A percentile compares a stretch with the other conserved stretches of the same genome.
phyloP scores from a whole-genome alignment of 2,113 vertebrate genomes.

The Microcebus lehilahytsara region DNA sequence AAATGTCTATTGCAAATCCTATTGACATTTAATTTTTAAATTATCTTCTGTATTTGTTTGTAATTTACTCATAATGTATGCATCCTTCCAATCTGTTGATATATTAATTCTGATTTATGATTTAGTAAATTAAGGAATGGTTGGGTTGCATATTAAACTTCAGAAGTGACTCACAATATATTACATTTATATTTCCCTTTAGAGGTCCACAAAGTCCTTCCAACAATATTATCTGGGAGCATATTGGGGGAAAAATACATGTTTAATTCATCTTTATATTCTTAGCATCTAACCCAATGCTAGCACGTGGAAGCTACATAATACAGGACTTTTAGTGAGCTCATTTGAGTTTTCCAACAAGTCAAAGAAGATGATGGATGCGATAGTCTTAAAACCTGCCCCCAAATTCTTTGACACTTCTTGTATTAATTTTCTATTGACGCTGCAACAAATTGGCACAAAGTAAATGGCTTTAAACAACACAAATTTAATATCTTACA shows the following conservation, averaged over 20 bases:
- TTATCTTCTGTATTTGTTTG: conserved; percentile 61
- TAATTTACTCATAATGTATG: conserved; percentile 59
- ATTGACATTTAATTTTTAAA: conserved; percentile 65
- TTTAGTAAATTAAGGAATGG: conserved; percentile 59
- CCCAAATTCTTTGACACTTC: background rate
- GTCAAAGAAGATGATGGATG: background rate
- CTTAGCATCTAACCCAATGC: conserved; percentile 27
- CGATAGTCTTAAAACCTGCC: conserved; percentile 6
- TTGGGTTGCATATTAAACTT: conserved; percentile 57
- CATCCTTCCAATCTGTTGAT: conserved; percentile 59
- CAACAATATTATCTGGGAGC: conserved; percentile 29
- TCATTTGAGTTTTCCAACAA: background rate
- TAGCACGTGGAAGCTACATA: conserved; percentile 20
- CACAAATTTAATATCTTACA: background rate
- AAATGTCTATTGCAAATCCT: conserved; percentile 47
- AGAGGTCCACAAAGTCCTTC: conserved; percentile 39
- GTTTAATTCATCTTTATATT: conserved; percentile 63
- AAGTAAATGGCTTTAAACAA: background rate
- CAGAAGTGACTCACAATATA: conserved; percentile 60
- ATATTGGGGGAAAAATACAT: conserved; percentile 25
- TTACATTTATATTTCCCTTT: conserved; percentile 65
- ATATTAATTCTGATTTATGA: conserved; percentile 66
- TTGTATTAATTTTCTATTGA: background rate
- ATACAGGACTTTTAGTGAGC: conserved; percentile 38
- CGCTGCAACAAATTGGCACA: background rate